phyloP scores from a whole-genome alignment of 1,140 invertebrate genomes.

The Neocloeon triangulifer region DNA sequence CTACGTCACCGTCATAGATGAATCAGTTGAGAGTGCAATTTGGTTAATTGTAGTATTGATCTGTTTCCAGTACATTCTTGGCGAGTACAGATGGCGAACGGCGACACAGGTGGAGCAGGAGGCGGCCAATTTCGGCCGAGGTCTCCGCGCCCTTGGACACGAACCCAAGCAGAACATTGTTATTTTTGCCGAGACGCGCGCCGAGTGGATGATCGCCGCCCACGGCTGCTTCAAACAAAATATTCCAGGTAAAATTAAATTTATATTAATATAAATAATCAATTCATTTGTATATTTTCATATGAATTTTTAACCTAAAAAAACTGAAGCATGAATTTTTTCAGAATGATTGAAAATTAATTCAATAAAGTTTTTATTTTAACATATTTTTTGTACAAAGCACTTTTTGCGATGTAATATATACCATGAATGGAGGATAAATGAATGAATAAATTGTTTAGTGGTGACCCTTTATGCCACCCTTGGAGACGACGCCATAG shows the following conservation, averaged over 20 bases:
- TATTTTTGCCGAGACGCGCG: constrained; percentile 90
- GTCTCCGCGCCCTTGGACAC: constrained; percentile 38
- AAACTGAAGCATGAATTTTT: too few species aligned
- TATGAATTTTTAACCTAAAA: too few species aligned
- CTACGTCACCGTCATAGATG: too few species aligned
- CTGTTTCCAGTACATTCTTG: constrained; percentile 56
- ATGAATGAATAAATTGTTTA: too few species aligned
- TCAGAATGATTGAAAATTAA: constrained; percentile 3
- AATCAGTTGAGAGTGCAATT: too few species aligned
- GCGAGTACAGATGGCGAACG: constrained; percentile 79
- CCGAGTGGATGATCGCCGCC: constrained; percentile 91
- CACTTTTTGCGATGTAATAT: too few species aligned
- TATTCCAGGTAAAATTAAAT: constrained; percentile 36
- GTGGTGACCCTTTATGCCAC: constrained; percentile 95
- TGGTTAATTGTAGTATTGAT: too few species aligned
- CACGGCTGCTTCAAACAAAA: constrained; percentile 86
- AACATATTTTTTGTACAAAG: constrained; percentile 6
- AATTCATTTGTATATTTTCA: too few species aligned
- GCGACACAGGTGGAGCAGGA: constrained; percentile 55
- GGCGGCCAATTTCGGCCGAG: constrained; percentile 53
- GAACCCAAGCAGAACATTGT: constrained; percentile 49
- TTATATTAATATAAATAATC: background rate
- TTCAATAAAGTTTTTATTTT: constrained; percentile 4
- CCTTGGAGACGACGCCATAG: constrained; percentile 84
- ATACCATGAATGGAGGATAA: too few species aligned